Base-by-base conservation (phyloP, 2,888 invertebrate species). In the Blastobasis lacticolella region DNA sequence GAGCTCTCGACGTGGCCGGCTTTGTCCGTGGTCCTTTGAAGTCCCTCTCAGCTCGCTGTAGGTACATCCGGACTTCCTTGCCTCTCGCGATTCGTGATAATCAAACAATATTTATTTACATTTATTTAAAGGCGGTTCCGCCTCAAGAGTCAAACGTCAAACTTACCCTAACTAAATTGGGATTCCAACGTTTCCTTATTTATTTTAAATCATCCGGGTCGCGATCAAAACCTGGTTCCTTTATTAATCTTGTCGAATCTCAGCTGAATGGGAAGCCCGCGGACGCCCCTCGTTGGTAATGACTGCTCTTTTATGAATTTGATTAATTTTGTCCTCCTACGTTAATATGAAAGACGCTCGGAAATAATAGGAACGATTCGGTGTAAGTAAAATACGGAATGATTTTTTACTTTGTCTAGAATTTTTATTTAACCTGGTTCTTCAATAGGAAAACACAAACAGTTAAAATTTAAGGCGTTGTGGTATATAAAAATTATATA, bases 91-190 rank as follows among this genome's bases (percentile, higher is more conserved):
- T 37, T 38, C 44, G 48, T 41, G 36, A 50, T 50, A 45, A 50
- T 46, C 50, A 50, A 46, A 50, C 50, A 46, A 38, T 38, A 41
- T 46, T 10, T 50, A 46, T 50, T 45, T 45, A 46, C 10, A 49
- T 45, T 49, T 38, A 46, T 46, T 9, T 46, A 38, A 38, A 46
- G 38, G 38, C 46, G 37, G 46, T 38, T 46, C n/a, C 37, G 46
- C 1, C n/a, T n/a, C 46, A n/a, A 37, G 38, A 46, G n/a, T 46
- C 45, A 45, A 37, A 45, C 37, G 45, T 45, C 46, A 46, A 37
- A 46, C 46, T 46, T 36, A n/a, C 46, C 23, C 37, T 45, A 45
- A 45, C 45, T 45, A 45, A 45, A 45, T 45, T 23, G 45, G 45
- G 45, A 45, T 45, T 45, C 23, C 23, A 23, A 45, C 23, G 45